Evolutionary conservation across 2,797 vertebrate species (phyloP), one percentile per base, ranked within the genome.

Genomic region (Tachyglossus aculeatus): DNA sequence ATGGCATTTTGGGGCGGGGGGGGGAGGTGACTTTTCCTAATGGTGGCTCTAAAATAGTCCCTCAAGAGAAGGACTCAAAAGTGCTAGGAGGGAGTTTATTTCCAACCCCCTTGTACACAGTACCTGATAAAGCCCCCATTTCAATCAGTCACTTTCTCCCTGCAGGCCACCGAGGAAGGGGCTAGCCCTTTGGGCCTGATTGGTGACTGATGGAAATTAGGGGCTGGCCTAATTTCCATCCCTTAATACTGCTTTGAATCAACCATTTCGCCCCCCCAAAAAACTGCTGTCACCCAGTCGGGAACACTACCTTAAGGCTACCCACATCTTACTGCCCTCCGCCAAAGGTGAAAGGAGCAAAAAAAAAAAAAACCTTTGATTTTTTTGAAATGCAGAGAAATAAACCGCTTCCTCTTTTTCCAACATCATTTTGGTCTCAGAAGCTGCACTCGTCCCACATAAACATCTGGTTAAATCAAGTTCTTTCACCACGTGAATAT

Each of bases 211-310:
- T 56, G 65, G 64, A 82, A 71, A 61, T n/a, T n/a, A n/a, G n/a
- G n/a, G 37, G 71, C 60, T 48, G 24, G 65, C 78, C 61, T 37
- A 14, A 10, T 43, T 72, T 78, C 75, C 63, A 61, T 67, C 62
- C 77, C 51, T 77, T 89, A 89, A 89, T 71, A 87, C 86, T 88
- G 81, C 74, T 75, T 74, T 66, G 41, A 77, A 60, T 45, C 44
- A 63, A 48, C 12, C 74, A 45, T 44, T 70, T 56, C 69, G 59
- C 52, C 37, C 9, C 52, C 13, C 15, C 19, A n/a, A 77, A 72
- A 0, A 32, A 52, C 71, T 70, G 32, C 66, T 72, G 80, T 76
- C 57, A 38, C 52, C 34, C 78, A 75, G 68, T 80, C 61, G n/a
- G n/a, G n/a, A n/a, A 80, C 55, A 73, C 38, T 64, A 68, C 59